Percentiles rank a stretch among this genome's conserved stretches.
Evolutionary conservation across 2,797 vertebrate genomes (phyloP).

Genomic region (Melanitta fusca): DNA sequence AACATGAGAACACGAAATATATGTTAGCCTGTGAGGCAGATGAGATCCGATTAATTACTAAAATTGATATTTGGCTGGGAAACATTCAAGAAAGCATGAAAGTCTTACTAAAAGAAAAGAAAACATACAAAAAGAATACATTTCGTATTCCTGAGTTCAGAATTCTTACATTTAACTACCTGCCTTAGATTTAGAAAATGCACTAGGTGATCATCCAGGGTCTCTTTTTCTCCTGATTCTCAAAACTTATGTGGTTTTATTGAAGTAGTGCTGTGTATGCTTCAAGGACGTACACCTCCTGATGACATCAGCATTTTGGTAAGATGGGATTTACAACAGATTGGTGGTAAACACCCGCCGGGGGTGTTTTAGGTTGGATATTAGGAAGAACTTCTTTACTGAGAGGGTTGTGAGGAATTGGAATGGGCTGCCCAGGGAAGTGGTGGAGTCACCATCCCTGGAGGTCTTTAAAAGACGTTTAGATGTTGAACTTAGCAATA

Average conservation of each 20-base stretch:
- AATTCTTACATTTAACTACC: not conserved
- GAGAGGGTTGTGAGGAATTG: no score
- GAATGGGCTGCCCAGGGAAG: no score
- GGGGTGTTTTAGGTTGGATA: no score
- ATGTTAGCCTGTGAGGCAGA: not conserved
- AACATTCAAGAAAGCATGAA: not conserved
- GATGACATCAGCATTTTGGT: not conserved
- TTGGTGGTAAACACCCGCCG: no score
- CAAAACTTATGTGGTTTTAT: not conserved
- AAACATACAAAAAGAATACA: not conserved
- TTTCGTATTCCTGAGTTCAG: not conserved
- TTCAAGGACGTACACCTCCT: not conserved
- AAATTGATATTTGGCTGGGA: not conserved
- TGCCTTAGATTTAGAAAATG: not conserved
- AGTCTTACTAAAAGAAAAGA: not conserved
- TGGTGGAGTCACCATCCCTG: no score
- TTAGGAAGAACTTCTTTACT: no score
- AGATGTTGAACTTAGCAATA: no score
- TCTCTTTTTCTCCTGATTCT: not conserved
- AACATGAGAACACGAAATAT: not conserved
- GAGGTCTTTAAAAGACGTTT: no score
- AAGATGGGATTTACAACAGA: not conserved
- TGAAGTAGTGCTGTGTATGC: not conserved
- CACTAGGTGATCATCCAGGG: not conserved
- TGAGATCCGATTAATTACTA: conserved; percentile 1